Evolutionary conservation across 1,140 invertebrate species (phyloP).

Genomic region (Caenorhabditis remanei): DNA sequence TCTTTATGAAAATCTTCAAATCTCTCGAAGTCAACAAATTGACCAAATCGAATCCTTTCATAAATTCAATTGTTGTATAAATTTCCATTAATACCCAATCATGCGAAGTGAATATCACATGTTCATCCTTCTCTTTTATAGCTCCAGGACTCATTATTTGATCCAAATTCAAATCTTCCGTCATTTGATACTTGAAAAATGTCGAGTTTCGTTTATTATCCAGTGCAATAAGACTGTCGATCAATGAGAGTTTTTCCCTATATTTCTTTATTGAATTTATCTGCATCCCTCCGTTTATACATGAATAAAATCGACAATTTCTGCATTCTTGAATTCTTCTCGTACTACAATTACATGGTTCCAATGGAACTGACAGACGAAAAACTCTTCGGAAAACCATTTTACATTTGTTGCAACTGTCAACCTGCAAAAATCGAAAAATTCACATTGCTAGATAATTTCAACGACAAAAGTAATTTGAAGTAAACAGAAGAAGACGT

Average conservation of each 20-base stretch:
- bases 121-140: not conserved
- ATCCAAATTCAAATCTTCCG: not conserved
- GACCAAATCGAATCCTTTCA: not conserved
- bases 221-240: not conserved
- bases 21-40: not conserved
- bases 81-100: constrained; percentile 24
- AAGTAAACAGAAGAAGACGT: not conserved
- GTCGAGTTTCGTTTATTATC: not conserved
- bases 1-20: not conserved
- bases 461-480: no score
- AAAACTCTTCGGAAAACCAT: constrained; percentile 12
- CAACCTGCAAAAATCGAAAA: not conserved
- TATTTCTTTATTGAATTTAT: not conserved
- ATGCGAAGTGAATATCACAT: constrained; percentile 1
- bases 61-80: constrained; percentile 17
- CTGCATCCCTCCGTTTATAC: not conserved
- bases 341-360: not conserved
- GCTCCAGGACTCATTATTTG: not conserved
- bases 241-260: not conserved
- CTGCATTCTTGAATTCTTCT: not conserved
- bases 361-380: not conserved
- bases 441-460: no score
- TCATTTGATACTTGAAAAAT: not conserved
- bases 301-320: not conserved
- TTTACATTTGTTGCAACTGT: constrained; percentile 13